A percentile compares a stretch with the other conserved stretches of the same genome.
Conservation (phyloP, 2,113 vertebrate genomes). For the Vireo altiloquus region DNA sequence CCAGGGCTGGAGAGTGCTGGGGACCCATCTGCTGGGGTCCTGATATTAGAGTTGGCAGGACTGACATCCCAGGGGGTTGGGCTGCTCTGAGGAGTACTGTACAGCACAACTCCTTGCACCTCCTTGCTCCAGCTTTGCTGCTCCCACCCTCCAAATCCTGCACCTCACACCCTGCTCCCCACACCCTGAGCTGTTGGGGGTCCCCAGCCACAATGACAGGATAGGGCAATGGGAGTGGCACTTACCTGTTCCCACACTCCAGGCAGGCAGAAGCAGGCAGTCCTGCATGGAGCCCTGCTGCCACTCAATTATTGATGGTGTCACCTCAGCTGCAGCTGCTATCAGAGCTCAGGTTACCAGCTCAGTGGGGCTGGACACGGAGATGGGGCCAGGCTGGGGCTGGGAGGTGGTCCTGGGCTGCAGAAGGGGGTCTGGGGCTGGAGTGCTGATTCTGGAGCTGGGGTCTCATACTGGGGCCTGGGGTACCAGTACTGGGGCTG, state of each 20-base stretch:
- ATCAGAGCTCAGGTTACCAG: neutral
- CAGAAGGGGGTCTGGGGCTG: neutral
- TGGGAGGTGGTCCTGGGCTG: neutral
- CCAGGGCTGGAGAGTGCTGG: too few relatives aligned
- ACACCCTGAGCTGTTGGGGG: neutral
- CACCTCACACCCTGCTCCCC: neutral
- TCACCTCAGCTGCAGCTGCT: neutral
- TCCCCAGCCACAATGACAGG: neutral
- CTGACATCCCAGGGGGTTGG: too few relatives aligned
- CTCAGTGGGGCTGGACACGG: neutral
- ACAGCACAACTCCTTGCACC: neutral
- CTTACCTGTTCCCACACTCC: neutral
- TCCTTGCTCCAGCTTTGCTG: neutral
- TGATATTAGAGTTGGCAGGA: neutral
- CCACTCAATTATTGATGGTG: conserved; percentile 8
- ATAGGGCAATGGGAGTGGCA: neutral
- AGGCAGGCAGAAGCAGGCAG: neutral
- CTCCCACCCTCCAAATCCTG: neutral
- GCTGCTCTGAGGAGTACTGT: neutral
- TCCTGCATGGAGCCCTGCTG: neutral
- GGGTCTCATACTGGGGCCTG: neutral
- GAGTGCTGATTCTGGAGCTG: neutral
- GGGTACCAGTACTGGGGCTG: neutral
- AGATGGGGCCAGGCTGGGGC: neutral
- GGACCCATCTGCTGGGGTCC: neutral